phyloP scores from a whole-genome alignment of 2,113 vertebrate species.

The Megalops atlanticus region DNA sequence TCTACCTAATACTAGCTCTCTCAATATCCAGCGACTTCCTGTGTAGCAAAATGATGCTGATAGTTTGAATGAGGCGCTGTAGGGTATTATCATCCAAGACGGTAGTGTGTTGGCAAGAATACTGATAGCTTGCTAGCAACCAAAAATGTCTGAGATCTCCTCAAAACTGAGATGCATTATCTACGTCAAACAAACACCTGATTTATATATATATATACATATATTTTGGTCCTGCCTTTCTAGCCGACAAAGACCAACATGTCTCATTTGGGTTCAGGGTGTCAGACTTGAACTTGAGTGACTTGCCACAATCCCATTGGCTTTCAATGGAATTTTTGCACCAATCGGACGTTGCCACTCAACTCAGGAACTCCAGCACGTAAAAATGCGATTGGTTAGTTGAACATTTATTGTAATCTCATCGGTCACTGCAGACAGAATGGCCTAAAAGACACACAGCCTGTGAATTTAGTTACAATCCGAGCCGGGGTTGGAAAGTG shows the following conservation, averaged over 20 bases:
- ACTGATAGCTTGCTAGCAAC: no score
- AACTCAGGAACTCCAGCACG: conserved; percentile 50
- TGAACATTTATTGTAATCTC: background rate
- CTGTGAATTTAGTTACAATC: no score
- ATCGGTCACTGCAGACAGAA: background rate
- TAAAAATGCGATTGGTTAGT: conserved; percentile 59
- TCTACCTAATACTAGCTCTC: background rate
- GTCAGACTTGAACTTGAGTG: conserved; percentile 68
- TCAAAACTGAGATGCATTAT: background rate
- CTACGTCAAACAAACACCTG: background rate
- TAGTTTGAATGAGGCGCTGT: background rate
- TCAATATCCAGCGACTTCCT: background rate
- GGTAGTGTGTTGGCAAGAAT: background rate
- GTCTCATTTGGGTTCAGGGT: conserved; percentile 20
- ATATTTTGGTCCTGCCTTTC: conserved; percentile 30
- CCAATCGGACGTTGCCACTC: conserved; percentile 87
- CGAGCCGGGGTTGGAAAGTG: no score
- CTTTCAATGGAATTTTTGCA: background rate
- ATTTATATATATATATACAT: no score
- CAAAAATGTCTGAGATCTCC: background rate
- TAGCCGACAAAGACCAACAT: background rate
- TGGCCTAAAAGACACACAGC: background rate
- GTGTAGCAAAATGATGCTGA: background rate
- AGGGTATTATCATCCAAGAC: background rate
- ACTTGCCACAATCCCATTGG: conserved; percentile 86